A percentile compares a stretch with the other conserved stretches of the same genome.
phyloP scores from a whole-genome alignment of 1,140 invertebrate genomes.

The Sycobia sp. region DNA sequence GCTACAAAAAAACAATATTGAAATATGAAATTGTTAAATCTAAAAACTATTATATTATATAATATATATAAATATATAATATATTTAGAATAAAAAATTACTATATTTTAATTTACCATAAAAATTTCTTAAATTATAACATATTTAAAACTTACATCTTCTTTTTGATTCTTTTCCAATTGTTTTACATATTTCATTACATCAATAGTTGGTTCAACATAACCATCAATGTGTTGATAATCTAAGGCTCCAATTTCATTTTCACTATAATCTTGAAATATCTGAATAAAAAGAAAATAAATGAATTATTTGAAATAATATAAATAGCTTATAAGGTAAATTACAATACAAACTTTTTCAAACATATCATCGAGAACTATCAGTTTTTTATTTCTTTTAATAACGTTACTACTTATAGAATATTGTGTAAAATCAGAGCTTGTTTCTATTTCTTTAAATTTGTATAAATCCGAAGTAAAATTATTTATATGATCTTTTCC shows the following conservation, averaged over 20 bases:
- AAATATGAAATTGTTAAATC: too few relatives aligned
- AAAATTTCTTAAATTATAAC: neutral
- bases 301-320: conserved; percentile 9
- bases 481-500: neutral
- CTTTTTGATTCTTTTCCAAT: conserved; percentile 60
- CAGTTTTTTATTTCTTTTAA: conserved; percentile 83
- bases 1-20: too few relatives aligned
- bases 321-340: conserved; percentile 24
- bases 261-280: conserved; percentile 87
- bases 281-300: conserved; percentile 59
- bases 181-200: conserved; percentile 67
- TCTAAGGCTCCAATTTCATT: conserved; percentile 88
- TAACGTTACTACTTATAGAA: conserved; percentile 91
- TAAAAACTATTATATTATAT: too few relatives aligned
- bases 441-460: conserved; percentile 75
- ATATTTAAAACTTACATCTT: conserved; percentile 41
- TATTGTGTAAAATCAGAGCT: conserved; percentile 92
- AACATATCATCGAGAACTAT: conserved; percentile 87
- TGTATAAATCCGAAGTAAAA: neutral
- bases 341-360: conserved; percentile 69
- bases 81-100: too few relatives aligned
- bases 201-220: conserved; percentile 70
- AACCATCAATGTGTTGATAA: conserved; percentile 87
- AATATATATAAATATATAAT: too few relatives aligned
- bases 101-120: too few relatives aligned